These are phyloP conservation scores for Scomber colias DNA, from an alignment of 2,113 vertebrate genomes.

Conservation along the genomic window DNA sequence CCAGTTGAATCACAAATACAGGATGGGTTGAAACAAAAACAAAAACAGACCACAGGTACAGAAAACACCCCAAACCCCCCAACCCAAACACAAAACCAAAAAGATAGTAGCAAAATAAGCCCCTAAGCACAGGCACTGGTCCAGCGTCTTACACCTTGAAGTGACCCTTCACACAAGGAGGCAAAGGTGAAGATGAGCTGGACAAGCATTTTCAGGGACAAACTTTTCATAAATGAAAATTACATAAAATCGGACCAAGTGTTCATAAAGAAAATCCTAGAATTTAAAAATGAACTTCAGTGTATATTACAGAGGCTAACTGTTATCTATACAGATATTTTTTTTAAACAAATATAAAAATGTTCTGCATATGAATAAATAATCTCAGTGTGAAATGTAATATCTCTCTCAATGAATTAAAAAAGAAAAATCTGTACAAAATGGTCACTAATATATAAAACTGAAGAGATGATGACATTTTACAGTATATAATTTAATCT, in stretches of 20 bases:
- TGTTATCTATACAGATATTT: constrained; percentile 80
- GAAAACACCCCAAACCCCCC: constrained; percentile 18
- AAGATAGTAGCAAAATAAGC: constrained; percentile 65
- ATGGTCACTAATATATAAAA: constrained; percentile 83
- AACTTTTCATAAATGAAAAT: constrained; percentile 37
- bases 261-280: constrained; percentile 68
- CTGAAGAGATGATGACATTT: constrained; percentile 82
- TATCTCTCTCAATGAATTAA: constrained; percentile 78
- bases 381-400: constrained; percentile 81
- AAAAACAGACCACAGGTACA: constrained; percentile 30
- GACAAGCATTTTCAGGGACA: constrained; percentile 60
- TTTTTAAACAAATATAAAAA: constrained; percentile 87
- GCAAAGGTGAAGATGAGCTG: constrained; percentile 48
- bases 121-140: constrained; percentile 68
- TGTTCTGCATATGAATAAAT: constrained; percentile 83
- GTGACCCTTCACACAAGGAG: constrained; percentile 51
- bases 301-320: constrained; percentile 83
- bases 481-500: constrained; percentile 82
- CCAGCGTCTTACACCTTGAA: constrained; percentile 53
- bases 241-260: constrained; percentile 55
- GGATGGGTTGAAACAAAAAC: constrained; percentile 6
- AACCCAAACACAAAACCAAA: constrained; percentile 4
- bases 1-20: constrained; percentile 45
- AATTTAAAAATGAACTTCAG: constrained; percentile 76
- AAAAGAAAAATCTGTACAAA: constrained; percentile 86